Evolutionary conservation across 2,113 vertebrate genomes (phyloP).

Genomic region (Esox niger): DNA sequence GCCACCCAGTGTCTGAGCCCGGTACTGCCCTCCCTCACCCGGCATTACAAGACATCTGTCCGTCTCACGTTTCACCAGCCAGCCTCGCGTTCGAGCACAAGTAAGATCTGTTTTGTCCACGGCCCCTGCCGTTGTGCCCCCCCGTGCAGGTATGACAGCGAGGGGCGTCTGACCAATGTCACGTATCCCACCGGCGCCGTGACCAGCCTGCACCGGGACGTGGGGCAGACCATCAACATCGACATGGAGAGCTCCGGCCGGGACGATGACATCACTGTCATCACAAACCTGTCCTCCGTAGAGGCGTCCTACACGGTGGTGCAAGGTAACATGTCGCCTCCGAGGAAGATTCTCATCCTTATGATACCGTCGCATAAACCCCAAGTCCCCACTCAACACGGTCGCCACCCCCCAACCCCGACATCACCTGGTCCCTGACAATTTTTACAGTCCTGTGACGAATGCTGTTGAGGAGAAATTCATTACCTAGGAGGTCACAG

Average conservation of each 20-base stretch:
- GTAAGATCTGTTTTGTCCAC: background rate
- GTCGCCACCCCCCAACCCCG: background rate
- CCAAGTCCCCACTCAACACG: background rate
- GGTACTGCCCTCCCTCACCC: background rate
- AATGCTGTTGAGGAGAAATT: background rate
- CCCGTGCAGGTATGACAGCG: slow-evolving; percentile 81
- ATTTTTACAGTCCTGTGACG: background rate
- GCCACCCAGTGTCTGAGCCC: background rate
- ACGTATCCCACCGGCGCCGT: slow-evolving; percentile 88
- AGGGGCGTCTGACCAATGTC: slow-evolving; percentile 86
- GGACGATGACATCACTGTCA: slow-evolving; percentile 86
- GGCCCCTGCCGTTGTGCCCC: background rate
- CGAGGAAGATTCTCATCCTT: background rate
- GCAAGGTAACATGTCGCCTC: slow-evolving; percentile 76
- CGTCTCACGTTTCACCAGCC: background rate
- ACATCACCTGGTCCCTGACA: background rate
- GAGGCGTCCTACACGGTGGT: slow-evolving; percentile 89
- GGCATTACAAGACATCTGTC: background rate
- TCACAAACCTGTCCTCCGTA: slow-evolving; percentile 88
- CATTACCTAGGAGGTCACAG: background rate
- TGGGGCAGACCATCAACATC: slow-evolving; percentile 87
- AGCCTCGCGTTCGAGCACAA: background rate
- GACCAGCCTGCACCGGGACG: slow-evolving; percentile 84
- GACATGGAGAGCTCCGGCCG: slow-evolving; percentile 89
- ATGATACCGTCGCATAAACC: background rate